phyloP scores from a whole-genome alignment of 2,888 invertebrate species.

The Mesorhabditis spiculigera region DNA sequence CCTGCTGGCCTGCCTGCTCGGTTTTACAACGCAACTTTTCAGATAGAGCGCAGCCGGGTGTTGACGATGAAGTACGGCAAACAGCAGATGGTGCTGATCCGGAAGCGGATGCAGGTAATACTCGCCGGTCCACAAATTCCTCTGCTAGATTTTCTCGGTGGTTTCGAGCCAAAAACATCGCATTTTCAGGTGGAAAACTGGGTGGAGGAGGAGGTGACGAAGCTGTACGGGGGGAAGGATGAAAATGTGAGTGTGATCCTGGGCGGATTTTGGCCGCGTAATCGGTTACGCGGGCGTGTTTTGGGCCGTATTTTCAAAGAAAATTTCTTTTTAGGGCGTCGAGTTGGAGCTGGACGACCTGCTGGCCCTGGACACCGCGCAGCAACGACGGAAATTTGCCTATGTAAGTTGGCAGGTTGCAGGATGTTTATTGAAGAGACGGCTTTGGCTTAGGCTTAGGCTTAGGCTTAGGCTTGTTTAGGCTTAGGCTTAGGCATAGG shows the following conservation, averaged over 20 bases:
- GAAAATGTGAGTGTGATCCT: constrained; percentile 24
- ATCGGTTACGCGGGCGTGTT: too few species aligned
- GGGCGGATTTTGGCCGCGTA: too few species aligned
- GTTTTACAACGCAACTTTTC: constrained; percentile 1
- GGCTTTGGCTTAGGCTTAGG: too few species aligned
- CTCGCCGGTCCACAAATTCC: neutral
- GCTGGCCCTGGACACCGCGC: constrained; percentile 28
- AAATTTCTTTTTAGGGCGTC: constrained; percentile 23
- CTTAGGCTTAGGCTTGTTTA: too few species aligned
- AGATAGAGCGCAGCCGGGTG: constrained; percentile 80
- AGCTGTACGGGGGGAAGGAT: constrained; percentile 39
- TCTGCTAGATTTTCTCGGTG: too few species aligned
- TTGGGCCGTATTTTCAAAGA: too few species aligned
- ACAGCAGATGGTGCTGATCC: constrained; percentile 94
- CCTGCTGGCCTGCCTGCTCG: neutral
- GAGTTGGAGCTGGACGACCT: constrained; percentile 33
- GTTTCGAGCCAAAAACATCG: neutral
- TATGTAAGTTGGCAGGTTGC: constrained; percentile 19
- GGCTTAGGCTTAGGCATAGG: too few species aligned
- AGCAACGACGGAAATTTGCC: constrained; percentile 28
- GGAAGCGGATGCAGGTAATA: constrained; percentile 89
- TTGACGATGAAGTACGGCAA: constrained; percentile 94
- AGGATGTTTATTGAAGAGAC: too few species aligned
- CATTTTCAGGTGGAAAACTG: constrained; percentile 27
- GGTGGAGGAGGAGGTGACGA: constrained; percentile 34